phyloP scores from a whole-genome alignment of 30 jellyfish, hydroid and myxozoan genomes.

The Chrysaora quinquecirrha region DNA sequence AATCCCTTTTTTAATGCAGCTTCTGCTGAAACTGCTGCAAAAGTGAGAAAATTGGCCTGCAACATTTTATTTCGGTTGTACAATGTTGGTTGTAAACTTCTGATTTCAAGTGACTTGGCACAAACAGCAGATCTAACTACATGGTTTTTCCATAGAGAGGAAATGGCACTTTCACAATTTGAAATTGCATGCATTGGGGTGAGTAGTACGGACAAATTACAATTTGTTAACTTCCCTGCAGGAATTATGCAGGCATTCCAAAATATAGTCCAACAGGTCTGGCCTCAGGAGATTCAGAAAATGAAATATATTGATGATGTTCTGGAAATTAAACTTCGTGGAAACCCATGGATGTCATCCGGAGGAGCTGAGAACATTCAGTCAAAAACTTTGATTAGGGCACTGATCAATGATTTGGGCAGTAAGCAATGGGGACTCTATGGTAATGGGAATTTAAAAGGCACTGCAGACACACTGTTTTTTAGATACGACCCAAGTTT shows the following conservation, averaged over 20 bases:
- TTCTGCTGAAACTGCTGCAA: constrained; percentile 42
- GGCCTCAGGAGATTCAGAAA: constrained; percentile 68
- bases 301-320: constrained; percentile 39
- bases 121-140: constrained; percentile 61
- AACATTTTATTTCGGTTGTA: constrained; percentile 49
- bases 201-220: constrained; percentile 56
- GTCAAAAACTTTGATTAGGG: constrained; percentile 54
- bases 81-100: constrained; percentile 51
- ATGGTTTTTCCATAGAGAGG: constrained; percentile 70
- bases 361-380: constrained; percentile 73
- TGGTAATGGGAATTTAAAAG: constrained; percentile 56
- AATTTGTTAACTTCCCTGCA: constrained; percentile 52
- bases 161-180: constrained; percentile 33
- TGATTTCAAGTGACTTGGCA: constrained; percentile 63
- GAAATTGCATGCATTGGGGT: constrained; percentile 59
- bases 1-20: constrained; percentile 26
- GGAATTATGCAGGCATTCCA: constrained; percentile 6
- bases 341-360: constrained; percentile 72
- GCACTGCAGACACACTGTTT: constrained; percentile 62
- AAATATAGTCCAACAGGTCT: constrained; percentile 32
- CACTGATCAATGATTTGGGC: constrained; percentile 56
- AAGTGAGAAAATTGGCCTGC: constrained; percentile 28
- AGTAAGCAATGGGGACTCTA: constrained; percentile 60
- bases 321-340: constrained; percentile 56
- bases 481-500: constrained; percentile 50